These are phyloP conservation scores for Eupristina koningsbergeri DNA, from an alignment of 1,140 invertebrate genomes.

Conservation along the genomic window DNA sequence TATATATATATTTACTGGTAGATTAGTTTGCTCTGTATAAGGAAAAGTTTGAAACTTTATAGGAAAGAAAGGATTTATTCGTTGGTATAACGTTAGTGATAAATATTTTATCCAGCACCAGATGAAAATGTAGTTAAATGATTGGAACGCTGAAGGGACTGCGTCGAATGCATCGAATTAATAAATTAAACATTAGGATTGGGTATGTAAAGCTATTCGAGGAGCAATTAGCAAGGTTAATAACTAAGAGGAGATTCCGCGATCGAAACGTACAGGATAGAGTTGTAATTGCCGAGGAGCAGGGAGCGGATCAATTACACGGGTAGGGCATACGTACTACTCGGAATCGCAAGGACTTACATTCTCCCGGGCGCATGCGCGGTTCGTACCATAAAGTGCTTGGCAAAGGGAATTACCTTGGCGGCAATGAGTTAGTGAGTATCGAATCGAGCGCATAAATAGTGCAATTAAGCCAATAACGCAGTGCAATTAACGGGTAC, in stretches of 20 bases:
- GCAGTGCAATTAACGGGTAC: conserved; percentile 61
- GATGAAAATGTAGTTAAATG: not conserved
- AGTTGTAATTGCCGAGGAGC: conserved; percentile 43
- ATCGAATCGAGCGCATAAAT: conserved; percentile 57
- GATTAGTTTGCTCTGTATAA: too few species aligned
- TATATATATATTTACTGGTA: too few species aligned
- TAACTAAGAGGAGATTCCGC: conserved; percentile 47
- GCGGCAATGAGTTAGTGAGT: conserved; percentile 53
- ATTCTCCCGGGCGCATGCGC: not conserved
- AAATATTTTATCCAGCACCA: too few species aligned
- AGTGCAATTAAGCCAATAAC: conserved; percentile 65
- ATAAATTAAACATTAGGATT: conserved; percentile 15
- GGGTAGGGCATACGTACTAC: conserved; percentile 20
- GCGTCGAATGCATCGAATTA: not conserved
- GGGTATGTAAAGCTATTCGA: conserved; percentile 56
- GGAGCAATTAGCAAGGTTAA: conserved; percentile 54
- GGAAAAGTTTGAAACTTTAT: too few species aligned
- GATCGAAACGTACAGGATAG: conserved; percentile 32
- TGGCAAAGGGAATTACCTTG: conserved; percentile 57
- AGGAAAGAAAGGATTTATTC: too few species aligned
- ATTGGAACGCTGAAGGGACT: not conserved
- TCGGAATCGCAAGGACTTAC: not conserved
- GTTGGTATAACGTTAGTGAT: too few species aligned
- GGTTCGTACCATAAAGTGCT: conserved; percentile 28
- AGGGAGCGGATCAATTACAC: conserved; percentile 51